These are phyloP conservation scores for Stercorarius parasiticus DNA, from an alignment of 2,113 vertebrate genomes.

Conservation along the genomic window DNA sequence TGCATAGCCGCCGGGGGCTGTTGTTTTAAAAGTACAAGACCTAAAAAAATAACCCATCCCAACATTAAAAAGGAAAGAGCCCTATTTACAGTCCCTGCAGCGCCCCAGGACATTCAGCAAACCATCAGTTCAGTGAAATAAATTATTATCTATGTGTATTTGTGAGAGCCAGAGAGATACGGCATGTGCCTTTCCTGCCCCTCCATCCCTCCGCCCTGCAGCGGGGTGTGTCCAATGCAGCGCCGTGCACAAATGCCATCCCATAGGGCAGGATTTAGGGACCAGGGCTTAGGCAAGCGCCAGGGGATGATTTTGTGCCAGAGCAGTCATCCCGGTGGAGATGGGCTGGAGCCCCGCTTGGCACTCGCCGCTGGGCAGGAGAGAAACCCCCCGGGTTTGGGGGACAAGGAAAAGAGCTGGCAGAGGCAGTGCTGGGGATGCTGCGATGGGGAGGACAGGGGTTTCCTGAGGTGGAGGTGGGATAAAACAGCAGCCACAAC, in stretches of 20 bases:
- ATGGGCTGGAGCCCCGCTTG: background rate
- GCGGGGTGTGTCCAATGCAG: fast-evolving
- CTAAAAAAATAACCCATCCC: background rate
- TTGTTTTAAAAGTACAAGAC: constrained; percentile 26
- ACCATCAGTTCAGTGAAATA: background rate
- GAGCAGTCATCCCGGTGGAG: fast-evolving
- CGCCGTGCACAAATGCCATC: background rate
- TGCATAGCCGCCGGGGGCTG: background rate
- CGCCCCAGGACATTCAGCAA: background rate
- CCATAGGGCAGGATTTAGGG: fast-evolving
- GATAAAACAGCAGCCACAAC: background rate
- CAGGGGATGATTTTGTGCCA: background rate
- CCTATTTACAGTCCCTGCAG: background rate
- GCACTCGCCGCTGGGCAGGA: background rate
- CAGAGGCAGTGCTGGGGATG: background rate
- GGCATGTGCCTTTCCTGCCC: background rate
- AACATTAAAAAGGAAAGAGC: background rate
- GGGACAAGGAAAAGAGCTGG: background rate
- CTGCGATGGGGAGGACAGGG: too few species aligned
- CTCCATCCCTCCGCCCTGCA: background rate
- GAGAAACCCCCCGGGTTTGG: background rate
- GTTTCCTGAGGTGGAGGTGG: background rate
- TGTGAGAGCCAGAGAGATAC: background rate
- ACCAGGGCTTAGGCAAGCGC: background rate
- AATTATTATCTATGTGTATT: background rate